Evolutionary conservation across 2,888 invertebrate species (phyloP), one percentile per base, ranked within the genome.

Genomic region (Onthophagus sagittarius): DNA sequence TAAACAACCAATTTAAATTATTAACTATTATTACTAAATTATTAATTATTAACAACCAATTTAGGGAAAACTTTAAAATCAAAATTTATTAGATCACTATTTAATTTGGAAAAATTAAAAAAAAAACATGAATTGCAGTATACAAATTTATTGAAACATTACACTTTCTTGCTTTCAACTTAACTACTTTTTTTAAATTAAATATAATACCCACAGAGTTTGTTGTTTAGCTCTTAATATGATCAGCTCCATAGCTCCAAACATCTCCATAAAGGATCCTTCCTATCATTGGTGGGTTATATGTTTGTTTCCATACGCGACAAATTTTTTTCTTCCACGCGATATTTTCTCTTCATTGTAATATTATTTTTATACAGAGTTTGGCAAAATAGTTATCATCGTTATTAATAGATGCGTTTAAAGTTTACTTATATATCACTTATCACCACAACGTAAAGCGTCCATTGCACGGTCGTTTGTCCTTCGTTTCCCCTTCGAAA

Each of bases 101-200:
- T 23, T 23, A 23, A 23, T 3, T 23, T 1, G 23, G 1, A 23
- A 63, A 67, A 67, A 15, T 67, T 31, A 67, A 67, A 67, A 9
- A 23, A 23, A 23, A 31, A 67, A 67, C 67, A 67, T 23, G 23
- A 65, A 70, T 65, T 76, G 80, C 78, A 77, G 78, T 77, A 80
- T 80, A 81, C 79, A 80, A 80, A 80, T 80, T 80, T 80, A 80
- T 79, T 81, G 77, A 80, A 80, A 81, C 79, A 79, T 80, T 80
- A 80, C 79, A 80, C 75, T 78, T 79, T 78, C 78, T 78, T 53
- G 39, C 11, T 77, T 79, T 79, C 75, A 77, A 77, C 76, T 78
- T 77, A 76, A 76, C 76, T 76, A 76, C 75, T 73, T 75, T 70
- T 74, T 75, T 69, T 75, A 73, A 75, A 75, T 75, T 75, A 75